Evolutionary conservation across 2,797 vertebrate species (phyloP).

Genomic region (Benthosema pterotum): DNA sequence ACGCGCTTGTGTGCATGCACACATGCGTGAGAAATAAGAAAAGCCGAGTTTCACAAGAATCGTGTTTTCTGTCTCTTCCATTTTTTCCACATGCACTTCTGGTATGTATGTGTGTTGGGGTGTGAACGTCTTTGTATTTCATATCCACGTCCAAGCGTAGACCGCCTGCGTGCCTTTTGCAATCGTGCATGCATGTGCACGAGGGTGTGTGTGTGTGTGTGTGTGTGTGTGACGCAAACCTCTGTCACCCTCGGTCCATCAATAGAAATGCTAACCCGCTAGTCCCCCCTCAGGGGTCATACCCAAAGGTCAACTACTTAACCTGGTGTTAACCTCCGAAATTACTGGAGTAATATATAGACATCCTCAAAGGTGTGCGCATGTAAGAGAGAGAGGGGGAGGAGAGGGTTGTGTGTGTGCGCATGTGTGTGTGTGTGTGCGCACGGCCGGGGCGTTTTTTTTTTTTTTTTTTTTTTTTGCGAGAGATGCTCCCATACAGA

Average conservation of each 20-base stretch:
- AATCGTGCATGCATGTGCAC: not conserved
- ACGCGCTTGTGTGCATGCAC: too few relatives aligned
- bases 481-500: not conserved
- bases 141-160: conserved; percentile 5
- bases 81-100: conserved; percentile 50
- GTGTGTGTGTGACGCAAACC: conserved; percentile 41
- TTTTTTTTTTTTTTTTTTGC: too few relatives aligned
- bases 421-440: conserved; percentile 3
- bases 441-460: too few relatives aligned
- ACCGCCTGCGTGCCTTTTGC: conserved; percentile 27
- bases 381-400: too few relatives aligned
- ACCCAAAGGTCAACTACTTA: conserved; percentile 65
- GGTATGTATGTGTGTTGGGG: conserved; percentile 17
- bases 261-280: conserved; percentile 60
- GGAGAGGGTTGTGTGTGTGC: not conserved
- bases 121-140: conserved; percentile 14
- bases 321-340: conserved; percentile 66
- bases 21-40: conserved; percentile 45
- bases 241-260: conserved; percentile 53
- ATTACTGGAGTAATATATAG: conserved; percentile 57
- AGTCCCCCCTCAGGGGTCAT: conserved; percentile 39
- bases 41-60: conserved; percentile 51
- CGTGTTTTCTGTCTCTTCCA: conserved; percentile 36
- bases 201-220: conserved; percentile 21
- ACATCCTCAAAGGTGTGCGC: conserved; percentile 25